Percentiles rank a stretch among this genome's conserved stretches.
These are phyloP conservation scores for Parazoanthus atlanticus DNA, from an alignment of 92 coral and sea anemone genomes.

Conservation along the genomic window DNA sequence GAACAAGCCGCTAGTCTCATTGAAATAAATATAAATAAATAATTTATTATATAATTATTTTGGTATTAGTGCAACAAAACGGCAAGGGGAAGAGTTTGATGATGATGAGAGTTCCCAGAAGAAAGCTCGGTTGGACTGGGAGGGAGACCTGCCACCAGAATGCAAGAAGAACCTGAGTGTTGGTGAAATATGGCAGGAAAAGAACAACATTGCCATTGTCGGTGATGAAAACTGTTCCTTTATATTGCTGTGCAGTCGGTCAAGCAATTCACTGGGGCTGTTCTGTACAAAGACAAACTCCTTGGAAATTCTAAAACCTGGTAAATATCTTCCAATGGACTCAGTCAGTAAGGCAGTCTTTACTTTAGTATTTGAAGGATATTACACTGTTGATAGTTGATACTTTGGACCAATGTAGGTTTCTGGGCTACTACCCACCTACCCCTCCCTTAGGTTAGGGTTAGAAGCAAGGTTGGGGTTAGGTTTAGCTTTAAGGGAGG, in stretches of 20 bases:
- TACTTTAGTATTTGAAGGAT: no score
- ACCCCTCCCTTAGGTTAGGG: no score
- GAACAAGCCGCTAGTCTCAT: background rate
- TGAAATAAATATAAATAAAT: no score
- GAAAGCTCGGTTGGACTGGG: constrained; percentile 17
- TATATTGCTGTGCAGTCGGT: constrained; percentile 67
- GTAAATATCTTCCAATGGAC: constrained; percentile 24
- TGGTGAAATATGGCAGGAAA: constrained; percentile 95
- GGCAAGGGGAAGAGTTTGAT: constrained; percentile 45
- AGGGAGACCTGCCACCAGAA: constrained; percentile 52
- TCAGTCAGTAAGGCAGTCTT: no score
- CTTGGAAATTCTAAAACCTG: constrained; percentile 67
- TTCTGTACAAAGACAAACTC: constrained; percentile 63
- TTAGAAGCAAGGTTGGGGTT: no score
- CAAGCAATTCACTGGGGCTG: constrained; percentile 63
- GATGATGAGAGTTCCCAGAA: constrained; percentile 15
- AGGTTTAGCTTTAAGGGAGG: no score
- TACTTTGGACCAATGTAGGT: no score
- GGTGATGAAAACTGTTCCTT: constrained; percentile 85
- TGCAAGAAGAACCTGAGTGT: constrained; percentile 67
- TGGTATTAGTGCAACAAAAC: constrained; percentile 1
- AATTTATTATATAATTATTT: no score
- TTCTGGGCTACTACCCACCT: no score
- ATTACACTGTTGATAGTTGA: no score
- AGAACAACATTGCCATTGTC: constrained; percentile 78